phyloP scores from a whole-genome alignment of 2,113 vertebrate genomes.

The Cololabis saira region DNA sequence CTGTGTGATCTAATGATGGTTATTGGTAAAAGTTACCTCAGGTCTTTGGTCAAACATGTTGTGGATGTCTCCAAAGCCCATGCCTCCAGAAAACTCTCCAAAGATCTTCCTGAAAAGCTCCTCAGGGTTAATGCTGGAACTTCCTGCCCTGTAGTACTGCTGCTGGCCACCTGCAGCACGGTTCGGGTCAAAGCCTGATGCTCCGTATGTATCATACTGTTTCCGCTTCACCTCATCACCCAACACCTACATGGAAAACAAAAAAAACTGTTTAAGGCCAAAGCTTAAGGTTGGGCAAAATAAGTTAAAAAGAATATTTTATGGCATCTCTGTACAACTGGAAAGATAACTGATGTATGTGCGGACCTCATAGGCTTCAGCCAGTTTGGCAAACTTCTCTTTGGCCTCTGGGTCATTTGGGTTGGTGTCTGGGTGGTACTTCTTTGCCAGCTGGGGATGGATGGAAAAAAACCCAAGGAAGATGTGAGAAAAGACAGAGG shows the following conservation, averaged over 20 bases:
- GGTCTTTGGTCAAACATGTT: constrained; percentile 89
- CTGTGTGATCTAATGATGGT: no score
- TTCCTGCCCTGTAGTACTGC: constrained; percentile 87
- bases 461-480: not conserved
- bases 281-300: not conserved
- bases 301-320: not conserved
- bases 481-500: not conserved
- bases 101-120: constrained; percentile 97
- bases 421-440: constrained; percentile 96
- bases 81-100: constrained; percentile 88
- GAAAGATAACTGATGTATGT: not conserved
- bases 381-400: constrained; percentile 94
- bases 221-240: constrained; percentile 94
- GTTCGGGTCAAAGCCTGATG: constrained; percentile 83
- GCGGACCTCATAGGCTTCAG: constrained; percentile 96
- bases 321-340: rapidly evolving
- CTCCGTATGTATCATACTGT: constrained; percentile 91
- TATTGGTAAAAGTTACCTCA: constrained; percentile 81
- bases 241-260: constrained; percentile 82
- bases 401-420: constrained; percentile 95
- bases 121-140: constrained; percentile 87
- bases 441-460: constrained; percentile 89
- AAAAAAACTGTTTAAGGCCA: not conserved
- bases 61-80: constrained; percentile 86
- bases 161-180: constrained; percentile 61